Conservation (phyloP, 2,113 vertebrate species). For the Anas platyrhynchos region DNA sequence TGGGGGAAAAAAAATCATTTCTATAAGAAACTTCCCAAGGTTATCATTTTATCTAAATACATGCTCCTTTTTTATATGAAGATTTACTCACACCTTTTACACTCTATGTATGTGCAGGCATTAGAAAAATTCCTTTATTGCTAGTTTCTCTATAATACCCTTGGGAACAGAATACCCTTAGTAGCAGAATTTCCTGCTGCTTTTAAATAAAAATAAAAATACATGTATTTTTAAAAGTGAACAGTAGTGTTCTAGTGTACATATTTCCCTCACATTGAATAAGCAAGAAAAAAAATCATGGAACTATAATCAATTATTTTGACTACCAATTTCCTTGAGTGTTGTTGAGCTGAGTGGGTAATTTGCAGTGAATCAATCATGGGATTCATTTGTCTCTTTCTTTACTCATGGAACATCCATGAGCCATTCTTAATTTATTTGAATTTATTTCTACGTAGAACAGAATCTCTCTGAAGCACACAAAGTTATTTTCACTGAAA, state of each 20-base stretch:
- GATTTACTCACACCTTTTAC: not conserved
- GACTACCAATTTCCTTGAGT: slow-evolving; percentile 21
- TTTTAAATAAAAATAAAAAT: not conserved
- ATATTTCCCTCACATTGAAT: not conserved
- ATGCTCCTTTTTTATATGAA: not conserved
- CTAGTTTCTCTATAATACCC: not conserved
- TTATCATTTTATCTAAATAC: not conserved
- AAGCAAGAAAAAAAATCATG: not conserved
- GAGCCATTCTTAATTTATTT: not conserved
- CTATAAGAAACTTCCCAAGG: not conserved
- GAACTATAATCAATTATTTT: slow-evolving; percentile 27
- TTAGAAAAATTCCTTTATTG: slow-evolving; percentile 9
- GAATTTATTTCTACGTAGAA: not conserved
- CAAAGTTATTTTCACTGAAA: not conserved
- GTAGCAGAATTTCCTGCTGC: not conserved
- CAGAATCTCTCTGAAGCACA: not conserved
- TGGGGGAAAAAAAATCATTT: not conserved
- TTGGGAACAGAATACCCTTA: not conserved
- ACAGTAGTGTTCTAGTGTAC: not conserved
- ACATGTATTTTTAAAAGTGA: not conserved
- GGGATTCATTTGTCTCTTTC: not conserved
- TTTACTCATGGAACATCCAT: not conserved
- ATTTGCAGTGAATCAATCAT: slow-evolving; percentile 12
- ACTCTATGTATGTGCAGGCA: not conserved
- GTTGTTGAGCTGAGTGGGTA: not conserved